These are phyloP conservation scores for Tarsius wallacei DNA, from an alignment of 2,797 vertebrate genomes.

Conservation along the genomic window DNA sequence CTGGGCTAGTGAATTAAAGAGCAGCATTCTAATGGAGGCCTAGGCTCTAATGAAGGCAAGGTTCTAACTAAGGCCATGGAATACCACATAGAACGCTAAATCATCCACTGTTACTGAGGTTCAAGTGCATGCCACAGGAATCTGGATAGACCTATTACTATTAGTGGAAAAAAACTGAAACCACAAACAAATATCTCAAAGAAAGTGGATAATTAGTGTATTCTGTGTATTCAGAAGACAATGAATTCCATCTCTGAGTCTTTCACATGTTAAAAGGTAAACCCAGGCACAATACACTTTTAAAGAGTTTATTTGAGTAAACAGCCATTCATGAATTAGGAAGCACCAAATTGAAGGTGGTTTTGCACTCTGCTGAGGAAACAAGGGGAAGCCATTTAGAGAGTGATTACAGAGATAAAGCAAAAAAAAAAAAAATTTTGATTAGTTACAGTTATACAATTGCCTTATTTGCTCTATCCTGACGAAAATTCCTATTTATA, in stretches of 20 bases:
- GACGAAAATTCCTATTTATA: background rate
- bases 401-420: background rate
- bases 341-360: background rate
- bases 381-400: background rate
- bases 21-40: background rate
- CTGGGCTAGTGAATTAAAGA: background rate
- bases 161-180: background rate
- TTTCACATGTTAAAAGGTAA: slow-evolving; percentile 32
- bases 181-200: background rate
- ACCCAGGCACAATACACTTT: background rate
- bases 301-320: background rate
- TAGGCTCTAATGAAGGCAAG: background rate
- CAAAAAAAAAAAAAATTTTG: background rate
- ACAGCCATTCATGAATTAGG: background rate
- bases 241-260: background rate
- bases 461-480: background rate
- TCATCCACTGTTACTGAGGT: background rate
- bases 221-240: background rate
- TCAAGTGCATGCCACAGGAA: background rate
- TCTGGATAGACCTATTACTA: background rate
- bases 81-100: background rate
- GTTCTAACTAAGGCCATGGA: background rate
- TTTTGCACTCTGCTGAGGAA: background rate
- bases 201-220: background rate
- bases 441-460: background rate